Evolutionary conservation across 2,888 invertebrate species (phyloP), one percentile per base, ranked within the genome.

Genomic region (Isotomurus palustris): DNA sequence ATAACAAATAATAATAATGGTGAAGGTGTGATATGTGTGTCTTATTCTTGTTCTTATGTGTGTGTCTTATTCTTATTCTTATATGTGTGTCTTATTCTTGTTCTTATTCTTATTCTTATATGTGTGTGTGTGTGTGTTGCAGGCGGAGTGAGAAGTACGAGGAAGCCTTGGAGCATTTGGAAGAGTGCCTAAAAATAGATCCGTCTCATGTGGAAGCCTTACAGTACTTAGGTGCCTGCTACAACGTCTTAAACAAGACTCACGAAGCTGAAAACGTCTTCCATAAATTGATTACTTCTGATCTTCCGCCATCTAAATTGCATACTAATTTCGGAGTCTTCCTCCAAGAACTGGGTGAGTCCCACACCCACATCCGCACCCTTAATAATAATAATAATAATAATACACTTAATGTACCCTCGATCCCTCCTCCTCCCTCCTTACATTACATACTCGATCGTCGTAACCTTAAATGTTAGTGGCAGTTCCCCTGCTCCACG

Each of bases 321-420:
- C 67, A 68, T 56, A 66, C 67, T 49, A 63, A 66, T 64, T 68
- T 68, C 41, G 67, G 58, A 40, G 60, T 64, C 50, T 66, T 68
- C 53, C 64, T 68, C 21, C 58, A 65, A 62, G 60, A 66, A 56
- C 50, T 68, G 54, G 67, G 67, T 66, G 50, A 65, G 65, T 61
- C 32, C 32, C 14, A 32, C 8, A 10, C 21, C 28, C 10, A 14
- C 32, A 5, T 19, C 19, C 17, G 1, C 27, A 17, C 29, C 45
- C 29, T 24, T 38, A n/a, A 19, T 38, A 32, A 32, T 8, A 32
- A 14, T 32, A 8, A 32, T 14, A n/a, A n/a, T n/a, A n/a, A n/a
- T n/a, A n/a, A n/a, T n/a, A n/a, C n/a, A n/a, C n/a, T n/a, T n/a
- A n/a, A n/a, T n/a, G n/a, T n/a, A n/a, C n/a, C n/a, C n/a, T n/a